These are phyloP conservation scores for Drosophila ustulata DNA, from an alignment of 2,888 invertebrate species.

Conservation along the genomic window DNA sequence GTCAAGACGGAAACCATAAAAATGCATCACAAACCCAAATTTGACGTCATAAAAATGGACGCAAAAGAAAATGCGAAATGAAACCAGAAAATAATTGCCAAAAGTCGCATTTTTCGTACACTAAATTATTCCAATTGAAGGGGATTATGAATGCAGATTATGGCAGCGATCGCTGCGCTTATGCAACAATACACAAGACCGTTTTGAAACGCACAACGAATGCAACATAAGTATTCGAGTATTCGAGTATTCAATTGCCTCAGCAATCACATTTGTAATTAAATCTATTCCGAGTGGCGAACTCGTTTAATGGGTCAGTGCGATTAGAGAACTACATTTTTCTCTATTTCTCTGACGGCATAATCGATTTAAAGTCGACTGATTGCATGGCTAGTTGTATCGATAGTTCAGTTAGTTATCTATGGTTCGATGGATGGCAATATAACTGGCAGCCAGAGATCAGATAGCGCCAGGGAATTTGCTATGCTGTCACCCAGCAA, in stretches of 20 bases:
- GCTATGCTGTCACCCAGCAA: no score
- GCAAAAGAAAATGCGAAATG: neutral
- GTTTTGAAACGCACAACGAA: neutral
- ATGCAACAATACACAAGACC: neutral
- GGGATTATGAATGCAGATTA: conserved; percentile 17
- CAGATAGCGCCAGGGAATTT: no score
- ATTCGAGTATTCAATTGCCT: neutral
- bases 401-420: no score
- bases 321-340: no score
- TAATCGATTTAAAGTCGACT: no score
- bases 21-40: conserved; percentile 32
- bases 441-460: no score
- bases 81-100: conserved; percentile 18
- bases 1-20: conserved; percentile 44
- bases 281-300: neutral
- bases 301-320: no score
- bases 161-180: conserved; percentile 1
- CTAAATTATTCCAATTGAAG: conserved; percentile 18
- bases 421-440: no score
- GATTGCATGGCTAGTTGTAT: no score
- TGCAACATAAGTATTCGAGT: neutral
- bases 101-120: conserved; percentile 5
- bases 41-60: neutral
- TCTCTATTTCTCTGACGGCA: no score
- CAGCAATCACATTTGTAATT: neutral